Evolutionary conservation across 2,113 vertebrate species (phyloP).

Genomic region (Myotis yumanensis): DNA sequence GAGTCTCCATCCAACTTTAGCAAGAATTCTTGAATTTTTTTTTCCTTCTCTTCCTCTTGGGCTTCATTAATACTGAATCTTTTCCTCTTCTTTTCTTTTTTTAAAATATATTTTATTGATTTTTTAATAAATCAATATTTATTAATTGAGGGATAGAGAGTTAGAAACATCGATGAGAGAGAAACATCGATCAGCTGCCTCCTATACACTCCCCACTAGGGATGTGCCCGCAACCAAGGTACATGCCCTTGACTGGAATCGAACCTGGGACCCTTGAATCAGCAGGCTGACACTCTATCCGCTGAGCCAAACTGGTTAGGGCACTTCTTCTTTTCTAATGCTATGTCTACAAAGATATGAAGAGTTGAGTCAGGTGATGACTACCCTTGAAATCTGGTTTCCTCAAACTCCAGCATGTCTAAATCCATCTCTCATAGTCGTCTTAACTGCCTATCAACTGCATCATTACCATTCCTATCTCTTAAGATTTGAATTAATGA

Average conservation of each 20-base stretch:
- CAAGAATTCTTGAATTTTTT: slow-evolving; percentile 66
- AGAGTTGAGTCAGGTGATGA: background rate
- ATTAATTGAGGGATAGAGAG: no score
- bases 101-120: no score
- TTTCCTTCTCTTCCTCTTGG: slow-evolving; percentile 47
- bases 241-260: no score
- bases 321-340: background rate
- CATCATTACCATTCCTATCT: background rate
- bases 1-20: slow-evolving; percentile 69
- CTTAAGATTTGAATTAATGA: background rate
- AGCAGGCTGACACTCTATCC: no score
- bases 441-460: background rate
- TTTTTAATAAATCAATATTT: no score
- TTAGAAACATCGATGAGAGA: no score
- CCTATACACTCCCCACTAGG: no score
- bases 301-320: no score
- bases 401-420: background rate
- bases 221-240: no score
- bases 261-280: no score
- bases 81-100: slow-evolving; percentile 19
- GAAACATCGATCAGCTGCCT: no score
- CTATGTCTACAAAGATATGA: slow-evolving; percentile 46
- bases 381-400: background rate
- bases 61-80: slow-evolving; percentile 58
- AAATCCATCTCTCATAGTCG: background rate